Conservation (phyloP, 2,888 invertebrate genomes). For the Drosophila parthenogenetica region DNA sequence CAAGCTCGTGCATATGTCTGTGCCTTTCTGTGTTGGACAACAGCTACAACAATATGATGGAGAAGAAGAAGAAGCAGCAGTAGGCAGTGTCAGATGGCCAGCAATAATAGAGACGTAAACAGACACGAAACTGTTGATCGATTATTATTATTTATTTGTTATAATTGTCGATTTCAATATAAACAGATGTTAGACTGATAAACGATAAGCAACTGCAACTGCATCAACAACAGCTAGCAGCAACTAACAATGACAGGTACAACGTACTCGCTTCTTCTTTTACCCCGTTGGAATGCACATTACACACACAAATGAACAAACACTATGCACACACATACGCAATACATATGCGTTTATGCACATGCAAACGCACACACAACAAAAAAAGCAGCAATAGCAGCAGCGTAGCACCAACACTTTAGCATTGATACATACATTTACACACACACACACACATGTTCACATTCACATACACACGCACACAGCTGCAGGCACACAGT, state of each 20-base stretch:
- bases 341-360: slow-evolving; percentile 30
- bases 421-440: slow-evolving; percentile 47
- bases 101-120: slow-evolving; percentile 47
- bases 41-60: slow-evolving; percentile 32
- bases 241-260: slow-evolving; percentile 37
- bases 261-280: slow-evolving; percentile 43
- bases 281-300: slow-evolving; percentile 81
- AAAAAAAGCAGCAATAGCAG: slow-evolving; percentile 44
- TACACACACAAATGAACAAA: slow-evolving; percentile 44
- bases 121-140: slow-evolving; percentile 28
- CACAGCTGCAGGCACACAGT: slow-evolving; percentile 17
- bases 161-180: slow-evolving; percentile 50
- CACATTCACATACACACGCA: slow-evolving; percentile 4
- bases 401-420: slow-evolving; percentile 44
- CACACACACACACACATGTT: slow-evolving; percentile 34
- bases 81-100: slow-evolving; percentile 47
- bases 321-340: slow-evolving; percentile 21
- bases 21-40: slow-evolving; percentile 24
- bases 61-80: slow-evolving; percentile 23
- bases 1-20: not conserved
- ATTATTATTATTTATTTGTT: slow-evolving; percentile 47
- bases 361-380: slow-evolving; percentile 26
- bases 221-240: slow-evolving; percentile 27
- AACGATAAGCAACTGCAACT: slow-evolving; percentile 22
- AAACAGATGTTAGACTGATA: slow-evolving; percentile 25